Base-by-base conservation (phyloP, 2,113 vertebrate species). In the Stictonetta naevosa region DNA sequence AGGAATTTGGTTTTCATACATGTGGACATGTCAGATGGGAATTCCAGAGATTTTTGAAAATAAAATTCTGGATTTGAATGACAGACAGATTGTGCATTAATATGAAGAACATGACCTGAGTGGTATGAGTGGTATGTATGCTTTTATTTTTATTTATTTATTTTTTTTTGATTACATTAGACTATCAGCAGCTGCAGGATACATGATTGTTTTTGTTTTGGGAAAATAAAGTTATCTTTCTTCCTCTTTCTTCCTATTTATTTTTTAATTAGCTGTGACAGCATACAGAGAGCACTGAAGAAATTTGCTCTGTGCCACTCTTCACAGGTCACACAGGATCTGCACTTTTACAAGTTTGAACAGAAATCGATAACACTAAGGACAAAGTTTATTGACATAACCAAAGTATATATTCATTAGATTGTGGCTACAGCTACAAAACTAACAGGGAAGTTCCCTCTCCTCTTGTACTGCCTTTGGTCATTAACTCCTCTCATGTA, bases 41-140 rank as follows among this genome's bases (percentile, higher is more conserved):
- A 88, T 94, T 73, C 29, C 80, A 80, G 34, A 68, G 62, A 88
- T 73, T 83, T 71, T 53, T 83, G 48, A 75, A 76, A 88, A 76
- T 10, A 72, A 83, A 76, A 73, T 68, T 59, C 0, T 2, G 12
- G 25, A 11, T 80, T 91, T 88, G 72, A 86, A 58, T 83, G 74
- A 42, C 33, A 62, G 46, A 28, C n/a, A 13, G 8, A 67, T 71
- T 79, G 29, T 77, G 33, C 25, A 46, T 34, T 83, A 88, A 64
- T 69, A 38, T 44, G 73, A 64, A 83, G 59, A 92, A 55, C 28
- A 40, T 28, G 58, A 36, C 29, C 28, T 91, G 44, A 72, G 72
- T 22, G n/a, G n/a, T n/a, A n/a, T 53, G 29, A 77, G 16, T 46
- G 28, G 2, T 15, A 50, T 67, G 31, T 29, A 48, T 38, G 3